A percentile compares a stretch with the other conserved stretches of the same genome.
Conservation (phyloP, 2,888 invertebrate genomes). For the Caenorhabditis angaria region DNA sequence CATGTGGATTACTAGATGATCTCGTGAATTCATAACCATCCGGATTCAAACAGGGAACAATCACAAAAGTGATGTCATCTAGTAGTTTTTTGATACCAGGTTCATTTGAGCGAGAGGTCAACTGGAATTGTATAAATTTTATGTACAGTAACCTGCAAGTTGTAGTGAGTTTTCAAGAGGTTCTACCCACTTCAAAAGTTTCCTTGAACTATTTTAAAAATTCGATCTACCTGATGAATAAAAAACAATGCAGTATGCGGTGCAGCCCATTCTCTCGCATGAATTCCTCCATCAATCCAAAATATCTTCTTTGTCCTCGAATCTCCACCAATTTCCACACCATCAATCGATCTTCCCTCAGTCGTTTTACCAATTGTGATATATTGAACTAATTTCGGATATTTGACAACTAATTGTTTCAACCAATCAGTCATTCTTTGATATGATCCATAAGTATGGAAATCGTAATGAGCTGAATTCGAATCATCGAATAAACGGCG, state of each 20-base stretch:
- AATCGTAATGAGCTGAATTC: slow-evolving; percentile 41
- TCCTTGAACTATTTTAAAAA: background rate
- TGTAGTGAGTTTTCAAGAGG: background rate
- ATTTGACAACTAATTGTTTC: slow-evolving; percentile 60
- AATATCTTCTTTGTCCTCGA: slow-evolving; percentile 62
- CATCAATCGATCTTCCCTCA: slow-evolving; percentile 69
- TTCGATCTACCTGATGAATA: slow-evolving; percentile 65
- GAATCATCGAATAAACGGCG: slow-evolving; percentile 44
- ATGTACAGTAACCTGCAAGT: background rate
- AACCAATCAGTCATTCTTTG: slow-evolving; percentile 62
- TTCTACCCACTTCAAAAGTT: background rate
- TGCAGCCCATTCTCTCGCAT: slow-evolving; percentile 72
- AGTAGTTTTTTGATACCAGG: slow-evolving; percentile 61
- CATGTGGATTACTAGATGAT: slow-evolving; percentile 61
- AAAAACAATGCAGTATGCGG: slow-evolving; percentile 71
- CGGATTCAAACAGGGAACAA: slow-evolving; percentile 69
- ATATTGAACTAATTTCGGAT: slow-evolving; percentile 63
- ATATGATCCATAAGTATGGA: slow-evolving; percentile 51
- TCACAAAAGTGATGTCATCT: slow-evolving; percentile 66
- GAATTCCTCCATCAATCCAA: slow-evolving; percentile 72
- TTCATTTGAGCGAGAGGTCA: slow-evolving; percentile 66
- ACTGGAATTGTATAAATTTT: slow-evolving; percentile 36
- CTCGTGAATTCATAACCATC: slow-evolving; percentile 71
- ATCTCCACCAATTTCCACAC: slow-evolving; percentile 68
- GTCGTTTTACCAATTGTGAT: slow-evolving; percentile 68